Evolutionary conservation across 2,113 vertebrate species (phyloP).

Genomic region (Corythornis vintsioides): DNA sequence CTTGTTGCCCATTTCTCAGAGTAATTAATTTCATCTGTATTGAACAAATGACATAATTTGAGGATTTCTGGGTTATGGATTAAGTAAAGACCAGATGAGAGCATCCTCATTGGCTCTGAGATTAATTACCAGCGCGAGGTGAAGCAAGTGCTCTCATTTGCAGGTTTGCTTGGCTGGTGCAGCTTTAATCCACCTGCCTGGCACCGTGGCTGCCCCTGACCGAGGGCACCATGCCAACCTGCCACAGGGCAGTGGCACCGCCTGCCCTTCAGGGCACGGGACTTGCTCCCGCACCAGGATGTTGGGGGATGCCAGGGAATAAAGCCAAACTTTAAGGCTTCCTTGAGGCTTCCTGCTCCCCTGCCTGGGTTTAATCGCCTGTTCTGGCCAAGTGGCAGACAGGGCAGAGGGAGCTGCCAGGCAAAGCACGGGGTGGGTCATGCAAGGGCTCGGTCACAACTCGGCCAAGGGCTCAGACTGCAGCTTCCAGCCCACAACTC

Average conservation of each 20-base stretch:
- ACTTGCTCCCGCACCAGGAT: neutral
- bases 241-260: neutral
- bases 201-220: neutral
- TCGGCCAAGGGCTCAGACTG: neutral
- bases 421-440: neutral
- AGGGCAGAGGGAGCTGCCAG: neutral
- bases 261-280: rapidly evolving
- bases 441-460: rapidly evolving
- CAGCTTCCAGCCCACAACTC: neutral
- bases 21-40: conserved; percentile 71
- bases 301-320: rapidly evolving
- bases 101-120: conserved; percentile 44
- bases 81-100: conserved; percentile 69
- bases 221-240: neutral
- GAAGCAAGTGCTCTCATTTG: conserved; percentile 14
- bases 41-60: conserved; percentile 71
- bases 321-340: neutral
- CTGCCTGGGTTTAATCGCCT: neutral
- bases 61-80: conserved; percentile 67
- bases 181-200: neutral
- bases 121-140: conserved; percentile 58
- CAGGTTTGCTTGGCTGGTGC: neutral
- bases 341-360: neutral
- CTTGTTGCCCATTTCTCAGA: conserved; percentile 64
- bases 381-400: neutral